Evolutionary conservation across 2,797 vertebrate species (phyloP), one percentile per base, ranked within the genome.

Genomic region (Sciurus vulgaris): DNA sequence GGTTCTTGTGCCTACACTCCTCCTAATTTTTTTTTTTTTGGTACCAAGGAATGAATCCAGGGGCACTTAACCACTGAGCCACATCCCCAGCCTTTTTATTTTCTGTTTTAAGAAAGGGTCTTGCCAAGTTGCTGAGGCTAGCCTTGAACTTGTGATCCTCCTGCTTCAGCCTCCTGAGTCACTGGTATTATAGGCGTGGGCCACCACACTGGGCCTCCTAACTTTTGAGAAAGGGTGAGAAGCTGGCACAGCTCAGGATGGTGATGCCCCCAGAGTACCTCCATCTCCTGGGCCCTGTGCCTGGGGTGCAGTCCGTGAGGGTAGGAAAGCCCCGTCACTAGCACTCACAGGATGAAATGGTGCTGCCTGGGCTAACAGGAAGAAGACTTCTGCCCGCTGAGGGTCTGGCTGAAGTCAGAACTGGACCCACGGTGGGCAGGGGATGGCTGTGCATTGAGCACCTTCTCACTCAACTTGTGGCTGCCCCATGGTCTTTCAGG

Each of bases 361-460:
- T 17, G 73, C 15, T 12, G 33, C 33, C 30, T 12, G 47, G 7
- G 56, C 44, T 13, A 28, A 33, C 54, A 74, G 38, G 41, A 69
- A 41, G 85, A 59, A 61, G 1, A 13, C 14, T 35, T n/a, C 18
- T 44, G 28, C 35, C 38, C 10, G 30, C 49, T 35, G 35, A 51
- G 63, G 41, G 74, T 26, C 59, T 22, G 35, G 59, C 22, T 44
- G 22, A 44, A 67, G 69, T 11, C 7, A 61, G 41, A 30, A 6
- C 0, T 30, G 33, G 76, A 70, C 44, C 35, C 41, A 38, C 0
- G 0, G 5, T 26, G 59, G 61, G 35, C 44, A 56, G 30, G 35
- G 0, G 20, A 12, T 0, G 1, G 86, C 41, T 9, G 2, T 30
- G 0, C 1, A 5, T 56, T 49, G 10, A 61, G 14, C 11, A 1